Base-by-base conservation (phyloP, 2,797 vertebrate genomes). In the Sebastes kiyomatsui region DNA sequence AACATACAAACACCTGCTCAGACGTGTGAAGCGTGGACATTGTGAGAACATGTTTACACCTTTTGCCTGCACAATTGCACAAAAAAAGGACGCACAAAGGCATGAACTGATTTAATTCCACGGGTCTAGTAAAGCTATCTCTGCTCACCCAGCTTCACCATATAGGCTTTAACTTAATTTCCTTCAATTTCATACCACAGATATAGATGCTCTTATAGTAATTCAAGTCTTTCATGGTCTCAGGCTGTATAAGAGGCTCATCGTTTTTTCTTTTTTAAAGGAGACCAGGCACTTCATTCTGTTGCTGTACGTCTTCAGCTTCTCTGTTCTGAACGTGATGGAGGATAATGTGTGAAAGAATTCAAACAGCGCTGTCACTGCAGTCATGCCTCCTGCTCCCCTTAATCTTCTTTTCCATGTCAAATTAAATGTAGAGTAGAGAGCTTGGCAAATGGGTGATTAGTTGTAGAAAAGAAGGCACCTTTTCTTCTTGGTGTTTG, bases 161-260 rank as follows among this genome's bases (percentile, higher is more conserved):
- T 56, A 72, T 7, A 66, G 56, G 12, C 66, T 77, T 80, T 77
- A 32, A 74, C 75, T 78, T 79, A 67, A 88, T 92, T 86, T 85
- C 70, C 60, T 85, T 33, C 80, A 82, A 79, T 87, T 89, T 88
- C 88, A 90, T 82, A 72, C 38, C 68, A 67, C 30, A 78, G 70
- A 81, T 73, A 88, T 2, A 83, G 75, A 82, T 23, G 81, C 38
- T 85, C 77, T 84, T 79, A 72, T 32, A 88, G 77, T 82, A 81
- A 86, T 79, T 70, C 73, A 83, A 83, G 88, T 69, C 81, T 80
- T 80, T 87, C 86, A 87, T 84, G 89, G 74, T 83, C 68, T 56
- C 55, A n/a, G 58, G 49, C 13, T 28, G 22, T 22, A 23, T 74
- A 81, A 79, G 75, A 85, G 49, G 79, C 82, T 88, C 66, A 52